phyloP scores from a whole-genome alignment of 2,113 vertebrate species.

The Phalacrocorax carbo region DNA sequence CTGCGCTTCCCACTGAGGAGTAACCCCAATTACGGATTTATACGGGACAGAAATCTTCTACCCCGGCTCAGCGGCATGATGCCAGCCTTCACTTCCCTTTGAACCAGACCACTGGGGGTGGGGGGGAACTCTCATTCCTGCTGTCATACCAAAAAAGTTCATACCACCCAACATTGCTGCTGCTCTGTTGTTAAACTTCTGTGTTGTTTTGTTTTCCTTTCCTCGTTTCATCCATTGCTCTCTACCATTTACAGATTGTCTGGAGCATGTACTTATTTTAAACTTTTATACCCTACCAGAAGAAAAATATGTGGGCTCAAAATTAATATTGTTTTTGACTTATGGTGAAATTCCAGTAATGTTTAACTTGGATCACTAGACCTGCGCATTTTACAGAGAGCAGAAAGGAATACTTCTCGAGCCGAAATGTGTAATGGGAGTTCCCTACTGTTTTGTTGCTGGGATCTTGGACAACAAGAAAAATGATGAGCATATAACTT shows the following conservation, averaged over 20 bases:
- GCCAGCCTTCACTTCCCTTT: slow-evolving; percentile 52
- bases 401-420: slow-evolving; percentile 69
- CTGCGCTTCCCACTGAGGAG: slow-evolving; percentile 43
- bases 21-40: slow-evolving; percentile 37
- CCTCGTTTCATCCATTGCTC: slow-evolving; percentile 23
- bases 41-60: slow-evolving; percentile 49
- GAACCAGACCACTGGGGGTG: slow-evolving; percentile 46
- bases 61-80: not conserved
- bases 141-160: slow-evolving; percentile 35
- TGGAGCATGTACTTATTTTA: slow-evolving; percentile 63
- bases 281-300: slow-evolving; percentile 73
- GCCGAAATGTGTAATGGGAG: slow-evolving; percentile 69
- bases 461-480: slow-evolving; percentile 65
- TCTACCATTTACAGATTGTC: slow-evolving; percentile 61
- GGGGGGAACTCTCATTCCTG: slow-evolving; percentile 32
- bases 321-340: slow-evolving; percentile 83
- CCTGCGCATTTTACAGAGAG: slow-evolving; percentile 54
- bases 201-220: slow-evolving; percentile 45
- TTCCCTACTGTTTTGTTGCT: slow-evolving; percentile 77
- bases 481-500: slow-evolving; percentile 65
- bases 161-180: slow-evolving; percentile 48
- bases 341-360: slow-evolving; percentile 80
- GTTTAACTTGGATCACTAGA: slow-evolving; percentile 80
- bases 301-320: slow-evolving; percentile 75
- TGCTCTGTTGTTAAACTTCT: slow-evolving; percentile 30